phyloP scores from a whole-genome alignment of 2,888 invertebrate species.

The Barypeithes pellucidus region DNA sequence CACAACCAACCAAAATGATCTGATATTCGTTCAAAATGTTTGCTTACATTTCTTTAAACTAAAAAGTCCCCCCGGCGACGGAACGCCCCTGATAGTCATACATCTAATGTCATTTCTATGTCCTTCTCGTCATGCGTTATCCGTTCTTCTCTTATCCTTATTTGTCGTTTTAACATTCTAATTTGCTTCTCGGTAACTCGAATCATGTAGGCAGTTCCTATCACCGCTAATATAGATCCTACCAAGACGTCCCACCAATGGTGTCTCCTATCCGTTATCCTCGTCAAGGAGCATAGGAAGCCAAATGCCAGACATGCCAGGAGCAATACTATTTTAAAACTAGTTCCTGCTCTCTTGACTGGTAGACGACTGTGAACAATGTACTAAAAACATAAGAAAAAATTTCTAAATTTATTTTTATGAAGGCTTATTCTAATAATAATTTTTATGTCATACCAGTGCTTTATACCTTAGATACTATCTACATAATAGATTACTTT shows the following conservation, averaged over 20 bases:
- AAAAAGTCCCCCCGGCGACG: no score
- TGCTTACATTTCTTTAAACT: no score
- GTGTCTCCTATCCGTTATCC: constrained; percentile 83
- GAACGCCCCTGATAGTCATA: not conserved
- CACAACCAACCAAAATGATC: no score
- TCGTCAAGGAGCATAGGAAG: constrained; percentile 77
- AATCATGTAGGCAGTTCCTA: constrained; percentile 37
- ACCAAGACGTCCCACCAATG: constrained; percentile 87
- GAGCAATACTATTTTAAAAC: constrained; percentile 78
- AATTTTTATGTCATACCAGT: no score
- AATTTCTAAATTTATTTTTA: no score
- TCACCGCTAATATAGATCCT: constrained; percentile 76
- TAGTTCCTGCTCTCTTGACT: constrained; percentile 68
- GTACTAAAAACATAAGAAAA: constrained; percentile 72
- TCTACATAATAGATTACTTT: no score
- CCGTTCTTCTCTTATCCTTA: not conserved
- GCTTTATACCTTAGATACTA: no score
- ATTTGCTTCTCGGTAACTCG: constrained; percentile 27
- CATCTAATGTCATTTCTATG: not conserved
- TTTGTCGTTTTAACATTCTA: constrained; percentile 9
- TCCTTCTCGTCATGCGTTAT: not conserved
- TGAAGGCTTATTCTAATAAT: not conserved
- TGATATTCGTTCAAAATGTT: no score
- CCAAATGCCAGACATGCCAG: constrained; percentile 77
- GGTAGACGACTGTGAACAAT: constrained; percentile 76